Base-by-base conservation (phyloP, 2,797 vertebrate species). In the Botia almorhae region DNA sequence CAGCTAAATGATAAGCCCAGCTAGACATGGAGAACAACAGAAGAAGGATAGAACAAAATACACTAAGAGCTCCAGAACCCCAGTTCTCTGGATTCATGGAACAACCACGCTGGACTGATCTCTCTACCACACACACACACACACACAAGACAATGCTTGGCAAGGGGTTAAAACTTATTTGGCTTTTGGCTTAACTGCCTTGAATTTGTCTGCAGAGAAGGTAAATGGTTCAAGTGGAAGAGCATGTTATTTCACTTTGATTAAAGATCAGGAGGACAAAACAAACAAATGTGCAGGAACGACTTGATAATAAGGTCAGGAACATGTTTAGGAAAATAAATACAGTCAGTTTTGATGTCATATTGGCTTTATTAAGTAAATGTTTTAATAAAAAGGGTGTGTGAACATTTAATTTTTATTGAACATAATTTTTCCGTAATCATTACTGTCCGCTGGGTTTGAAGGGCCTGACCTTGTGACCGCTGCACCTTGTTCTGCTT, bases 11-110 rank as follows among this genome's bases (percentile, higher is more conserved):
- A 75, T 48, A 64, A 13, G 39, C 12, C 60, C 64, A 73, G 63
- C 50, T 16, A 82, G 76, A 69, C 51, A 69, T 50, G 70, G 33
- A 33, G 33, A 33, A 33, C 3, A 33, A 33, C 3, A 33, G 33
- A 46, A 67, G 39, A 21, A 65, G 29, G 73, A 67, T 29, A 70
- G 68, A 48, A 48, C 46, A 65, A 78, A 50, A 76, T 29, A 77
- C 48, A 65, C 36, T 67, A n/a, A 13, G 75, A 43, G 23, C 74
- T 51, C 43, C 12, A 33, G 26, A 68, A 73, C 67, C 68, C 14
- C 0, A 33, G 67, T 51, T 81, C 16, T 17, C 29, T 53, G 29
- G 33, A 33, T 33, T 3, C 33, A 33, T 33, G 33, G 33, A 16
- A 63, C 4, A 2, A 33, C 33, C 33, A 33, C 33, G 3, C 33